phyloP scores from a whole-genome alignment of 2,888 invertebrate genomes.

The Lydus trimaculatus region DNA sequence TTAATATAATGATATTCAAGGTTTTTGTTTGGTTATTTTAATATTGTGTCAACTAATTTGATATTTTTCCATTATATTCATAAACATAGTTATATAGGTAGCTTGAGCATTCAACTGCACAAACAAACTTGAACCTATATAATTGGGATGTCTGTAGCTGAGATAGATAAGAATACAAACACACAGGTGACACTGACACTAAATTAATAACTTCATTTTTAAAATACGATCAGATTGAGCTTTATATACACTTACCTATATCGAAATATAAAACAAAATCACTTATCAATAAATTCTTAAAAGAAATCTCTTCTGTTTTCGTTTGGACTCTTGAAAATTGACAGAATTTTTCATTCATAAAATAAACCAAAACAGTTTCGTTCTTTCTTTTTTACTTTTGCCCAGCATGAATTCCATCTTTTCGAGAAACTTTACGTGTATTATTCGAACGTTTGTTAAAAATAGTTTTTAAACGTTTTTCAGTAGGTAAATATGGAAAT shows the following conservation, averaged over 20 bases:
- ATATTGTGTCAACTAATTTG: constrained; percentile 2
- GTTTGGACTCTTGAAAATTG: background rate
- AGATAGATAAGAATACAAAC: constrained; percentile 23
- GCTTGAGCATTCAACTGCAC: background rate
- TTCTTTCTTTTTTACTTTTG: background rate
- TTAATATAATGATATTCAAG: background rate
- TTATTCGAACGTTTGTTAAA: background rate
- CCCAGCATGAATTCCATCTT: background rate
- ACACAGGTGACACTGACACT: constrained; percentile 43
- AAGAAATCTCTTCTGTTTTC: background rate
- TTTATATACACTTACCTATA: constrained; percentile 44
- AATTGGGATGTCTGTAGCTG: constrained; percentile 29
- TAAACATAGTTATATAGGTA: background rate
- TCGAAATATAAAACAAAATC: background rate
- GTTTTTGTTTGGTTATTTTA: background rate
- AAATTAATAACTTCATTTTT: constrained; percentile 43
- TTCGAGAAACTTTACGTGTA: background rate
- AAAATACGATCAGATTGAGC: constrained; percentile 38
- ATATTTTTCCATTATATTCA: background rate
- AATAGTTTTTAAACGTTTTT: constrained; percentile 22
- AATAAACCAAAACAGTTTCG: constrained; percentile 1
- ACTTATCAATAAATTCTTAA: background rate
- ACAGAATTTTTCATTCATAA: constrained; percentile 4
- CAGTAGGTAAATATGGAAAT: constrained; percentile 36
- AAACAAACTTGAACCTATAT: constrained; percentile 10